Evolutionary conservation across 1,140 invertebrate species (phyloP), one percentile per base, ranked within the genome.

Genomic region (Eubasilissa regina): DNA sequence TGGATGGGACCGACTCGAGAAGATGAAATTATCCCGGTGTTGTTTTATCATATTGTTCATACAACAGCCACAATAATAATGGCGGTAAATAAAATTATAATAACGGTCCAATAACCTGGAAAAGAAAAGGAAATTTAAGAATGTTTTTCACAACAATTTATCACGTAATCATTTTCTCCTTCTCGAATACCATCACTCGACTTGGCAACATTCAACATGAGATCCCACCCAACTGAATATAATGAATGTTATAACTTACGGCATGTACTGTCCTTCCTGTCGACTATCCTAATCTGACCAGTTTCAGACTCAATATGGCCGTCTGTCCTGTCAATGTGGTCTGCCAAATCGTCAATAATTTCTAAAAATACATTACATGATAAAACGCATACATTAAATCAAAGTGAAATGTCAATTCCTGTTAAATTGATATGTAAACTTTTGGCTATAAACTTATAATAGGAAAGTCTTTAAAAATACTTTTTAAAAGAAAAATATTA

Each of bases 341-440:
- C 92, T 0, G 92, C 92, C 56, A 97, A 91, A 87, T 95, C 94
- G 84, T 96, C 94, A 74, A 97, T 91, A 77, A 97, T 91, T 85
- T 94, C 95, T 95, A 12, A 21, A 21, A 73, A 35, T 11, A 73
- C 43, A 60, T 1, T 60, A 15, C 12, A 60, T 3, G 25, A 35
- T 19, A n/a, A 8, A 15, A 58, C 15, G 13, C 15, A 56, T 11
- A 56, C 15, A 56, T 11, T n/a, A n/a, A n/a, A n/a, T n/a, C n/a
- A n/a, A n/a, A n/a, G n/a, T n/a, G n/a, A n/a, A n/a, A n/a, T n/a
- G n/a, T n/a, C n/a, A n/a, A n/a, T n/a, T n/a, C n/a, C n/a, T n/a
- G n/a, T n/a, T n/a, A n/a, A n/a, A n/a, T n/a, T n/a, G n/a, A n/a
- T n/a, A n/a, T n/a, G n/a, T n/a, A n/a, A n/a, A n/a, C n/a, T n/a